phyloP scores from a whole-genome alignment of 2,113 vertebrate genomes.

The Neomonachus schauinslandi region DNA sequence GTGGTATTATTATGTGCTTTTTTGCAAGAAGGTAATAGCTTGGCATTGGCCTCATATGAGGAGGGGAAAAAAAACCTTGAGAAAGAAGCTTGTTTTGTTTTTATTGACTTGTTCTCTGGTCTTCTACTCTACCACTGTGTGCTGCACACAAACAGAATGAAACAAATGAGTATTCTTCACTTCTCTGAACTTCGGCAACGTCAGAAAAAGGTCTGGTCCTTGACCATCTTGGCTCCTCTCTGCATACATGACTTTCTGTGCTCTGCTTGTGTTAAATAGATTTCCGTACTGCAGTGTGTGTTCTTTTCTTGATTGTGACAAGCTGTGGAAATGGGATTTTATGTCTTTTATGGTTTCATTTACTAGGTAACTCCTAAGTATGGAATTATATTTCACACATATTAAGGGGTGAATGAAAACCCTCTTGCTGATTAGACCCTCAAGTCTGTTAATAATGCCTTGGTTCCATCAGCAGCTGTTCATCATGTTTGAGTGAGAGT shows the following conservation, averaged over 20 bases:
- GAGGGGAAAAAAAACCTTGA: background rate
- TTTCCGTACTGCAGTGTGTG: background rate
- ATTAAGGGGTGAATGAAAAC: constrained; percentile 17
- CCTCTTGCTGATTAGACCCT: background rate
- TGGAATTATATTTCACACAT: background rate
- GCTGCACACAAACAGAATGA: background rate
- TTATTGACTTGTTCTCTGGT: background rate
- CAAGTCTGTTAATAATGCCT: background rate
- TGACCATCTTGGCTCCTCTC: background rate
- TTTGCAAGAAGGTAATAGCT: background rate
- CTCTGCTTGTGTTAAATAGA: background rate
- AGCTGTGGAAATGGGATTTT: constrained; percentile 7
- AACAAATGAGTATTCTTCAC: background rate
- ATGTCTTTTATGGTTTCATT: background rate
- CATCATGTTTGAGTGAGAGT: background rate
- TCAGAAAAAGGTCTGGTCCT: constrained; percentile 1
- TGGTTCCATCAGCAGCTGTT: background rate
- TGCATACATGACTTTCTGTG: background rate
- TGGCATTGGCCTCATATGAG: background rate
- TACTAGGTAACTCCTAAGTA: background rate
- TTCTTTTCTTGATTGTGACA: constrained; percentile 40
- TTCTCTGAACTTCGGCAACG: background rate
- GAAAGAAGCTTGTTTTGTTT: background rate
- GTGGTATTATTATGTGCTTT: background rate
- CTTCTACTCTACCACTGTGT: background rate